Conservation (phyloP, 2,113 vertebrate species). For the Jaculus jaculus region DNA sequence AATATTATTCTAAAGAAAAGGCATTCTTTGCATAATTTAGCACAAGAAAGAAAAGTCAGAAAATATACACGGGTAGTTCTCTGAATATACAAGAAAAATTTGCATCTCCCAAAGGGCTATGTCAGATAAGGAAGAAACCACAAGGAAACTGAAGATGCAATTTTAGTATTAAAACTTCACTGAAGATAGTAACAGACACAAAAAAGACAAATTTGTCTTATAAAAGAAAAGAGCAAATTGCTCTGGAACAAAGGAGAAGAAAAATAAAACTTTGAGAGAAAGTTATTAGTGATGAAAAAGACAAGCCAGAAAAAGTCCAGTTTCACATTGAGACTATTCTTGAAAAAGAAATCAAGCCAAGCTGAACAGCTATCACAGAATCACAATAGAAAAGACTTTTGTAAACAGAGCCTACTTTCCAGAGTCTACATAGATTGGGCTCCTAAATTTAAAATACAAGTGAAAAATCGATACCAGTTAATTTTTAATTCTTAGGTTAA, state of each 20-base stretch:
- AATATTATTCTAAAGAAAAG: background rate
- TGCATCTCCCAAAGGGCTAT: background rate
- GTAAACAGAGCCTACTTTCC: background rate
- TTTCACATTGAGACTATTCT: background rate
- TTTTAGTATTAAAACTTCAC: conserved; percentile 21
- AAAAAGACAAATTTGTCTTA: background rate
- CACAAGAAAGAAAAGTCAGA: background rate
- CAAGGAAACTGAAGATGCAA: conserved; percentile 1
- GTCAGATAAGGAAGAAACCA: background rate
- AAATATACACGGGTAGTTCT: background rate
- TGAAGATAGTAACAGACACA: background rate
- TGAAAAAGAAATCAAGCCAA: background rate
- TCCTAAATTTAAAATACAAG: background rate
- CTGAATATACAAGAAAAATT: background rate
- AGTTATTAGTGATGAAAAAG: conserved; percentile 12
- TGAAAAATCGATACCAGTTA: background rate
- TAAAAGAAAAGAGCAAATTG: background rate
- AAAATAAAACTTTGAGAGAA: conserved; percentile 4
- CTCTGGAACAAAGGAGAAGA: conserved; percentile 2
- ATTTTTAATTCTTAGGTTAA: conserved; percentile 15
- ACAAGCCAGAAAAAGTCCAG: background rate
- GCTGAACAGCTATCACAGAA: background rate
- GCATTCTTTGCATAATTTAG: background rate
- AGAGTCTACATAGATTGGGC: background rate
- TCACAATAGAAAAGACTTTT: background rate